Base-by-base conservation (phyloP, 2,888 invertebrate genomes). In the Brachylomia viminalis region DNA sequence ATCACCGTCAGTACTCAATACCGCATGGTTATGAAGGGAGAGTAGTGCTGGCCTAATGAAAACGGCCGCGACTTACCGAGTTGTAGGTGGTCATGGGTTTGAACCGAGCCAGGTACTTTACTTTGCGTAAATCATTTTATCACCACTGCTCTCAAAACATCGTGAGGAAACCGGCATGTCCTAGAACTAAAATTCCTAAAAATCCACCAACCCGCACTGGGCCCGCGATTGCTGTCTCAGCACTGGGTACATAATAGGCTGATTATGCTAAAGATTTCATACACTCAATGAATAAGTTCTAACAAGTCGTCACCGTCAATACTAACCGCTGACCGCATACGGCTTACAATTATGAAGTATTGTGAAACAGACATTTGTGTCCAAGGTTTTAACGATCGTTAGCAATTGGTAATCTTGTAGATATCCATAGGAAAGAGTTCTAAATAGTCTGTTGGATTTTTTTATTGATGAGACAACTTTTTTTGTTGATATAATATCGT, bases 281-380 rank as follows among this genome's bases (percentile, higher is more conserved):
- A 56, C 15, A 52, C 8, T 23, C 20, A 30, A 45, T 20, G 15
- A 45, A 69, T 56, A 56, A 56, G 45, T 45, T 30, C 23, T 15
- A 56, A 11, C 11, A 11, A 33, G 8, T 27, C 58, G n/a, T 30
- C 30, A n/a, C 11, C 49, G 49, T 8, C 59, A 66, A 27, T 33
- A 42, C 38, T 38, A 38, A 67, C 54, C 13, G 13, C 13, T 6
- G 30, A 59, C 33, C 70, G 33, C 54, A 66, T 33, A 38, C 38
- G 54, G 13, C 15, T 27, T 49, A 30, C 47, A n/a, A 52, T 42
- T 38, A 49, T 67, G 23, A 72, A 72, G n/a, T 58, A 30, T 72
- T 77, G 79, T 64, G 79, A 79, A 79, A 72, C 33, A 15, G 23
- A 42, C 72, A 77, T 62, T 27, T 72, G 78, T 38, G 27, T 27